Conservation (phyloP, 1,140 invertebrate genomes). For the Drosophila pruinosa region DNA sequence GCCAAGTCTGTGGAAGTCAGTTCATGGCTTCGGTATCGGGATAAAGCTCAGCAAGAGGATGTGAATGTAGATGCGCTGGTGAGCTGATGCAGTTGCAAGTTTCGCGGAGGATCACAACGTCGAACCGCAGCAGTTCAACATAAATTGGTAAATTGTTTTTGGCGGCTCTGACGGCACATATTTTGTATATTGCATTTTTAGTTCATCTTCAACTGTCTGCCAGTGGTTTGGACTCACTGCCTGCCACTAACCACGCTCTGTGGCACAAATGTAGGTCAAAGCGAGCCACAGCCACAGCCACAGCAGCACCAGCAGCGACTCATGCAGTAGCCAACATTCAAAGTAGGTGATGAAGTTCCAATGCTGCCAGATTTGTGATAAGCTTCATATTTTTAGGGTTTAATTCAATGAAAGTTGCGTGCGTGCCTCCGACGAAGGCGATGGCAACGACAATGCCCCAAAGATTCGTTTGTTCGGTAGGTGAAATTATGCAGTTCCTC, state of each 20-base stretch:
- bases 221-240: not conserved
- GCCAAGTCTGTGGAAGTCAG: conserved; percentile 61
- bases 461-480: conserved; percentile 49
- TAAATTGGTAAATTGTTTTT: conserved; percentile 82
- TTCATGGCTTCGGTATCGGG: conserved; percentile 1
- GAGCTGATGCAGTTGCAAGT: conserved; percentile 15
- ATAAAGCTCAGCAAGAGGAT: conserved; percentile 1
- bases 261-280: conserved; percentile 30
- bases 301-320: not conserved
- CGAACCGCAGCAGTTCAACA: conserved; percentile 59
- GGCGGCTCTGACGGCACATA: conserved; percentile 68
- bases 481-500: conserved; percentile 68
- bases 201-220: conserved; percentile 44
- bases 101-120: conserved; percentile 21
- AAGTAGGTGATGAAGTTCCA: conserved; percentile 81
- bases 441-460: conserved; percentile 50
- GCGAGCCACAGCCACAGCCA: conserved; percentile 15
- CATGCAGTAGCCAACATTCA: conserved; percentile 78
- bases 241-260: not conserved
- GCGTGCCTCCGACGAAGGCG: conserved; percentile 27
- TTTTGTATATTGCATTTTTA: conserved; percentile 75
- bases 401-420: conserved; percentile 80
- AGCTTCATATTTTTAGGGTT: conserved; percentile 82
- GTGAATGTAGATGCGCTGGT: no score
- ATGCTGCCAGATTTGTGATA: conserved; percentile 81